These are phyloP conservation scores for Montipora foliosa DNA, from an alignment of 64 coral and sea anemone species.

Conservation along the genomic window DNA sequence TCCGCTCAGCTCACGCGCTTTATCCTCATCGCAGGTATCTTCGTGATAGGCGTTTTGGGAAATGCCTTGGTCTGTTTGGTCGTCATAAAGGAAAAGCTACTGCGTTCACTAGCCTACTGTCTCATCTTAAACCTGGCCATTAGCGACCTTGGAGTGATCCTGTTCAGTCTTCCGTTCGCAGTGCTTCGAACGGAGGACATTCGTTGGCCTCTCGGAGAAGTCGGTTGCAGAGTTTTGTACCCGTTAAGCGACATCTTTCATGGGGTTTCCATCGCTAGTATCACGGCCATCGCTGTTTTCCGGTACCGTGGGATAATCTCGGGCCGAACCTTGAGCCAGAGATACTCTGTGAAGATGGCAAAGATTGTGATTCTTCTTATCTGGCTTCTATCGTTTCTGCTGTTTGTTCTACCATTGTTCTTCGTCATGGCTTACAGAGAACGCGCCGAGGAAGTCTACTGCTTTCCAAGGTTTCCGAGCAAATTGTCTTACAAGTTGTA, in stretches of 20 bases:
- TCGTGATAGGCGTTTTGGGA: constrained; percentile 70
- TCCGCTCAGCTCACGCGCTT: constrained; percentile 56
- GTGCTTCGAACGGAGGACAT: constrained; percentile 81
- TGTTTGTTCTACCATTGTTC: constrained; percentile 80
- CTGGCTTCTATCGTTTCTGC: constrained; percentile 74
- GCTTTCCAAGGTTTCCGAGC: constrained; percentile 70
- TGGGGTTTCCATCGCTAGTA: constrained; percentile 84
- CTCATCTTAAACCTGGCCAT: constrained; percentile 83
- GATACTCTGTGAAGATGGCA: constrained; percentile 33
- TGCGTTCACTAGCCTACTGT: constrained; percentile 72
- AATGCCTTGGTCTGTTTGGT: constrained; percentile 87
- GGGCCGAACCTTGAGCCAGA: constrained; percentile 55
- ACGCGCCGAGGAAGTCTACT: constrained; percentile 17
- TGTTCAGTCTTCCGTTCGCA: constrained; percentile 85
- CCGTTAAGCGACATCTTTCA: constrained; percentile 91
- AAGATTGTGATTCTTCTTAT: constrained; percentile 56
- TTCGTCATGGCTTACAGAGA: constrained; percentile 76
- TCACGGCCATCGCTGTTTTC: constrained; percentile 80
- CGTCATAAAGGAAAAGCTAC: constrained; percentile 73
- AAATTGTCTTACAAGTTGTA: constrained; percentile 64
- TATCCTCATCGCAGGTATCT: constrained; percentile 67
- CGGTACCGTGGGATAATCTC: constrained; percentile 86
- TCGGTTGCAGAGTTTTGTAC: constrained; percentile 85
- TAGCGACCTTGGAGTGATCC: constrained; percentile 75
- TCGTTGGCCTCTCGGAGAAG: constrained; percentile 83